Evolutionary conservation across 2,113 vertebrate species (phyloP).

Genomic region (Rana temporaria): DNA sequence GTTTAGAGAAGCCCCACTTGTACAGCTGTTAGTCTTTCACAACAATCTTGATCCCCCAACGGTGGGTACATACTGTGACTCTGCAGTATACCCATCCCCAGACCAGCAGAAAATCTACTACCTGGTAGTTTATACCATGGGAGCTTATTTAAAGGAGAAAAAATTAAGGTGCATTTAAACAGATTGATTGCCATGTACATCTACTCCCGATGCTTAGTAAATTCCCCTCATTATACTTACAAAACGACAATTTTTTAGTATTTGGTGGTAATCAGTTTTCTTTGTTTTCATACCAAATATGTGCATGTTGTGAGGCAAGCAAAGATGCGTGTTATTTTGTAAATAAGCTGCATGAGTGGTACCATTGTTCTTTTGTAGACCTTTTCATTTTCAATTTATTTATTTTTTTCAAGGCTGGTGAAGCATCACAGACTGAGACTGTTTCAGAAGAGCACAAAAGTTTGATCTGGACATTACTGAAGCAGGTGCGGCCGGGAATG

Average conservation of each 20-base stretch:
- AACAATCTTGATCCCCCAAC: too few relatives aligned
- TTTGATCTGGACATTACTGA: conserved; percentile 97
- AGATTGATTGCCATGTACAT: too few relatives aligned
- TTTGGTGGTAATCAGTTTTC: neutral
- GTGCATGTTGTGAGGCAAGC: neutral
- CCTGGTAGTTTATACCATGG: too few relatives aligned
- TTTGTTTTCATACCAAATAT: conserved; percentile 10
- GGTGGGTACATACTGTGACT: too few relatives aligned
- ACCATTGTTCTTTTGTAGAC: neutral
- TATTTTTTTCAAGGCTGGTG: conserved; percentile 83
- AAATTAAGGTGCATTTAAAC: too few relatives aligned
- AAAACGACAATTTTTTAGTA: neutral
- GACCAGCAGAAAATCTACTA: too few relatives aligned
- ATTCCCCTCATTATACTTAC: too few relatives aligned
- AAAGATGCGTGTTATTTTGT: neutral
- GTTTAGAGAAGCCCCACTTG: too few relatives aligned
- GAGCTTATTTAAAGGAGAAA: too few relatives aligned
- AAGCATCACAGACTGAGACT: conserved; percentile 95
- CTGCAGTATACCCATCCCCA: too few relatives aligned
- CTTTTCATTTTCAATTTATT: neutral
- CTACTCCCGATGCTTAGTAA: too few relatives aligned
- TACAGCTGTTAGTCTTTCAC: too few relatives aligned
- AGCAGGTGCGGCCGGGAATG: conserved; percentile 97
- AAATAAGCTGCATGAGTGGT: neutral
- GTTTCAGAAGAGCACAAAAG: conserved; percentile 99